These are phyloP conservation scores for Anthopleura sola DNA, from an alignment of 64 coral and sea anemone species.

Conservation along the genomic window DNA sequence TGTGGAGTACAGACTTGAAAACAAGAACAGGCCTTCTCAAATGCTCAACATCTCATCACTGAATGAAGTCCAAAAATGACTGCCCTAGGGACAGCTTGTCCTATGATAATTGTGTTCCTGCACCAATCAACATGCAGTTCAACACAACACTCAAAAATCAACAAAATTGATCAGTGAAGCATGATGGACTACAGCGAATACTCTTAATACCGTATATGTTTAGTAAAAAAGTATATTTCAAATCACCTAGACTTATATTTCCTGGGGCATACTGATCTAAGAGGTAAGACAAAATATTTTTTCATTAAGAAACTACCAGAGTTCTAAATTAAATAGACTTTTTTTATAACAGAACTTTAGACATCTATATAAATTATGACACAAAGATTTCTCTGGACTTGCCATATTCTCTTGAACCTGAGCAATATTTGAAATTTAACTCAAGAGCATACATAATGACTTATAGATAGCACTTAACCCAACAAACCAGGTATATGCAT, in stretches of 20 bases:
- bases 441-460: not conserved
- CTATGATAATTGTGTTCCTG: not conserved
- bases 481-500: not conserved
- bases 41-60: slow-evolving; percentile 23
- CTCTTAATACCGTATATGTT: not conserved
- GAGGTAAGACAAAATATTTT: slow-evolving; percentile 9
- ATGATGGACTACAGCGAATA: not conserved
- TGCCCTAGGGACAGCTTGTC: not conserved
- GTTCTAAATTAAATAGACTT: not conserved
- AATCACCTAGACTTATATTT: not conserved
- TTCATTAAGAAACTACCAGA: not conserved
- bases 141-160: not conserved
- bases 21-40: not conserved
- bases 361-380: not conserved
- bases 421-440: not conserved
- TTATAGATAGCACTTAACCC: not conserved
- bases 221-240: not conserved
- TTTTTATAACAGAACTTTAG: not conserved
- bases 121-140: slow-evolving; percentile 1
- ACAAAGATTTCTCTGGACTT: not conserved
- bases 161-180: slow-evolving; percentile 18
- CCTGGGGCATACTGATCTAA: not conserved
- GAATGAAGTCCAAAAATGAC: slow-evolving; percentile 15
- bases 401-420: not conserved
- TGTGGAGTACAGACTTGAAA: not conserved